phyloP scores from a whole-genome alignment of 2,113 vertebrate species.

The Mirounga angustirostris region DNA sequence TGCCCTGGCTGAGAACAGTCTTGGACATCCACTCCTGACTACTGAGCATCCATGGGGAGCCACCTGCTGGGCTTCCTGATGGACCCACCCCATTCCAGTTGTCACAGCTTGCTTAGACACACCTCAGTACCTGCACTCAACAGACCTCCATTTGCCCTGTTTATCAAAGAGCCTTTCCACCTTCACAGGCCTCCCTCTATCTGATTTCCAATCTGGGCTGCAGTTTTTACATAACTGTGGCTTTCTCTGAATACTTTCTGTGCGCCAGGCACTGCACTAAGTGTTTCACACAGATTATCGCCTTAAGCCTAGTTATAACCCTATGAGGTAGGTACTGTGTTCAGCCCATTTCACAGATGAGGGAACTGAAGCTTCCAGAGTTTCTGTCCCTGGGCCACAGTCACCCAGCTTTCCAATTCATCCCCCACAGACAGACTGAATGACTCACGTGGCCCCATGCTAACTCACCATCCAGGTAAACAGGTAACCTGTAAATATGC shows the following conservation, averaged over 20 bases:
- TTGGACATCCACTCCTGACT: background rate
- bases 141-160: background rate
- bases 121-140: background rate
- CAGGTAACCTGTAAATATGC: background rate
- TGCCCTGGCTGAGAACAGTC: background rate
- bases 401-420: conserved; percentile 26
- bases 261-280: background rate
- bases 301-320: conserved; percentile 42
- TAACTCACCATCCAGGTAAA: conserved; percentile 15
- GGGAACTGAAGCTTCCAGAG: conserved; percentile 37
- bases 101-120: background rate
- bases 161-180: conserved; percentile 20
- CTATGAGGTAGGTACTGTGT: background rate
- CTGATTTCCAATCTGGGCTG: background rate
- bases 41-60: background rate
- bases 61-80: conserved; percentile 20
- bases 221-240: conserved; percentile 47
- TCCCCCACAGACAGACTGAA: background rate
- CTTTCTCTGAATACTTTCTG: background rate
- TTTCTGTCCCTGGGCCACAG: conserved; percentile 3
- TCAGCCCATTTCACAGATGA: conserved; percentile 54
- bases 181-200: background rate
- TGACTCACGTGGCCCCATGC: conserved; percentile 26
- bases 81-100: background rate
- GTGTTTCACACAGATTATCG: background rate